phyloP scores from a whole-genome alignment of 2,888 invertebrate species.

The Tipula lateralis region DNA sequence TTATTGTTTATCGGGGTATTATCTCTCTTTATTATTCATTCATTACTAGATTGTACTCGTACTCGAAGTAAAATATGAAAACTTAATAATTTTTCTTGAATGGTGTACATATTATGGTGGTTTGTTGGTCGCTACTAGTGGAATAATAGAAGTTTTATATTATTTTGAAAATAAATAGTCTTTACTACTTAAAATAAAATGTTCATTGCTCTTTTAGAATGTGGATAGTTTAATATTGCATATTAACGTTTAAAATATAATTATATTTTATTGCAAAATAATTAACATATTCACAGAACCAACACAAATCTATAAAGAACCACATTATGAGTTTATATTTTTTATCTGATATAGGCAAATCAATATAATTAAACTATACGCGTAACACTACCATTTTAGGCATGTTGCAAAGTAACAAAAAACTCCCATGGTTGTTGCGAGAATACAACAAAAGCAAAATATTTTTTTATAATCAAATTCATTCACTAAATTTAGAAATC shows the following conservation, averaged over 20 bases:
- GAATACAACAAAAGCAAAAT: background rate
- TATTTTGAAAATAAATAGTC: background rate
- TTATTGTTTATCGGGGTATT: background rate
- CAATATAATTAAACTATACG: background rate
- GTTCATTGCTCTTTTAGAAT: background rate
- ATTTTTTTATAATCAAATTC: background rate
- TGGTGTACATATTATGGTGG: background rate
- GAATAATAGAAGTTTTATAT: background rate
- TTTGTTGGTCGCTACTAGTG: background rate
- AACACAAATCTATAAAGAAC: background rate
- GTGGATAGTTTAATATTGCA: background rate
- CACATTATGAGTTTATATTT: background rate
- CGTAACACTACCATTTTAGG: slow-evolving; percentile 1
- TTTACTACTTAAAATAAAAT: background rate
- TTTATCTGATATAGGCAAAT: background rate
- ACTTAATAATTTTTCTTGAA: background rate
- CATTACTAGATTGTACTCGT: background rate
- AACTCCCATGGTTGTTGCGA: background rate
- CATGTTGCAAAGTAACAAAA: background rate
- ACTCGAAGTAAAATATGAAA: background rate
- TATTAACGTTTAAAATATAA: background rate
- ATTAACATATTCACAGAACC: background rate
- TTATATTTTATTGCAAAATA: background rate
- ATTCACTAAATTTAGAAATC: slow-evolving; percentile 11
- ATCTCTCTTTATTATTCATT: background rate